A percentile compares a stretch with the other conserved stretches of the same genome.
phyloP scores from a whole-genome alignment of 2,113 vertebrate species.

The Ictidomys tridecemlineatus region DNA sequence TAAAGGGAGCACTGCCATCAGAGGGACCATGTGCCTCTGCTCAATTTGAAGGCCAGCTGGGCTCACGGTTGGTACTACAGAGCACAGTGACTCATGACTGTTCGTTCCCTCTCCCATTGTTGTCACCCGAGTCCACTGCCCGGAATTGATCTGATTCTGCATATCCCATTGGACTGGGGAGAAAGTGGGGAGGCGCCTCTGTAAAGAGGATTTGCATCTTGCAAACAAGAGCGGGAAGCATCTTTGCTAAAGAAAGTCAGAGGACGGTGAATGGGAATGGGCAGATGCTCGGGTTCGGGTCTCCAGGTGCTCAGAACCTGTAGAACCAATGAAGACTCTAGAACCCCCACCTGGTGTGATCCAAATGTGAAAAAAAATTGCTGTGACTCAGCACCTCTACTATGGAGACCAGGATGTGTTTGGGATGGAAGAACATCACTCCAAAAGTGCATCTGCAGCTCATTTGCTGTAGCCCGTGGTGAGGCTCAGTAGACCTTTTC shows the following conservation, averaged over 20 bases:
- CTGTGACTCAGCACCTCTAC: not conserved
- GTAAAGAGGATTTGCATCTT: not conserved
- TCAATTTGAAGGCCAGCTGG: not conserved
- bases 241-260: not conserved
- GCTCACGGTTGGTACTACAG: not conserved
- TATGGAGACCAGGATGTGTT: not conserved
- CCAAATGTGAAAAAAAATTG: not conserved
- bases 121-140: not conserved
- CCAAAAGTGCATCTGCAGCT: not conserved
- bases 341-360: not conserved
- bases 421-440: not conserved
- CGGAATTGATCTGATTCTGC: not conserved
- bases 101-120: not conserved
- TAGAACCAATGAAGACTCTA: not conserved
- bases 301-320: not conserved
- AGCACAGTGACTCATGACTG: not conserved
- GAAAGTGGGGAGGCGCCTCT: not conserved
- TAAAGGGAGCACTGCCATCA: not conserved
- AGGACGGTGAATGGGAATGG: fast-evolving
- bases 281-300: fast-evolving
- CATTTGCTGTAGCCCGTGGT: not conserved
- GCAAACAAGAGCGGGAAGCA: not conserved
- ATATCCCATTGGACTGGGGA: not conserved
- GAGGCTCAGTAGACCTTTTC: not conserved
- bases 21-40: not conserved